Base-by-base conservation (phyloP, 1,140 invertebrate genomes). In the Cydia splendana region DNA sequence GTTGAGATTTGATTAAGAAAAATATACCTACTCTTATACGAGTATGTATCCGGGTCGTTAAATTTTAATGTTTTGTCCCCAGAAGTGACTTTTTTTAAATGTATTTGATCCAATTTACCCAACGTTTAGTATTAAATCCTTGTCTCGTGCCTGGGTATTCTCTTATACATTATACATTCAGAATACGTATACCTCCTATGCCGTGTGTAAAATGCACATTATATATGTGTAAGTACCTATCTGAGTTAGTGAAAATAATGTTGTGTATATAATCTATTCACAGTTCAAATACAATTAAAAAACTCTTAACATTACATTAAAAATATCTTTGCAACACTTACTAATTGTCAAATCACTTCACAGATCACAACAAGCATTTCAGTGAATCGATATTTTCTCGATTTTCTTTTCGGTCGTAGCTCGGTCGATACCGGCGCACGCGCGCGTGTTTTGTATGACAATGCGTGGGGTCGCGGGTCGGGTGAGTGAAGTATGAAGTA, bases 401-500 rank as follows among this genome's bases (percentile, higher is more conserved):
- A 18, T 53, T n/a, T 53, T 10, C 57, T 62, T 12, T 12, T 62
- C 20, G 57, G 18, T 57, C 57, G 57, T 24, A 9, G 18, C 18
- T 62, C 18, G 18, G n/a, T 57, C 7, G 20, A 57, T 57, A 20
- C 57, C 86, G 88, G 85, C 81, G 83, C 79, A 78, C 88, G 74
- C 78, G 78, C 75, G 75, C 77, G 65, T 77, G 83, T 85, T 88
- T 88, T 88, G 87, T 88, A 89, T 89, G 86, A 92, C 89, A 92
- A 91, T 92, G 86, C 80, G 78, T 80, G 73, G 76, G 77, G 71
- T 79, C 67, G 81, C 65, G 24, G 67, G 13, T n/a, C 65, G 65
- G 65, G 30, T 71, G n/a, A 34, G 15, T 71, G 67, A 65, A 62
- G 51, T 75, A 75, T 45, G 67, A 65, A 62, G 51, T 75, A 75